These are phyloP conservation scores for Proterorhinus semilunaris DNA, from an alignment of 2,113 vertebrate genomes.

Conservation along the genomic window DNA sequence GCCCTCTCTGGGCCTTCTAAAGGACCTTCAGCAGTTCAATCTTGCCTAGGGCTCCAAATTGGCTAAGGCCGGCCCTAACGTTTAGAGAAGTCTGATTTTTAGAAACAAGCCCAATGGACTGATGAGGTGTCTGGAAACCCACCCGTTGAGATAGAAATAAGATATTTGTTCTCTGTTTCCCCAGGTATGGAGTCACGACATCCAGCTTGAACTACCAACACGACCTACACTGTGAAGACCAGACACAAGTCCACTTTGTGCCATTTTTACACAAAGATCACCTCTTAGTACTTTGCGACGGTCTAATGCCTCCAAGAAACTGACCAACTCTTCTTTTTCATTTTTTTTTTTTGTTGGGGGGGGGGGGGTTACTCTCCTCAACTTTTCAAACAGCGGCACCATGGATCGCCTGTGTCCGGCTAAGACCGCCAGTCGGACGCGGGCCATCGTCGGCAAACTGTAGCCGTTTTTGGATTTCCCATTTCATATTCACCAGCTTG, in stretches of 20 bases:
- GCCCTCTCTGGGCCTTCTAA: too few species aligned
- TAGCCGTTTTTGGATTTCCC: conserved; percentile 60
- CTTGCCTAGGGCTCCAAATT: too few species aligned
- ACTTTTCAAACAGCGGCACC: conserved; percentile 35
- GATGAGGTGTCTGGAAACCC: too few species aligned
- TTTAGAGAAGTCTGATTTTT: too few species aligned
- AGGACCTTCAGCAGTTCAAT: too few species aligned
- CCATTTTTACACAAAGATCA: conserved; percentile 38
- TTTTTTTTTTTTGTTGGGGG: neutral
- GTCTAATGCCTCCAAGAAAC: neutral
- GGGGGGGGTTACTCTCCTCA: conserved; percentile 2
- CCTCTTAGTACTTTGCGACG: conserved; percentile 62
- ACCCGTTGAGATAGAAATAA: neutral
- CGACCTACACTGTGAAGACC: conserved; percentile 21
- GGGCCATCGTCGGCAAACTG: conserved; percentile 69
- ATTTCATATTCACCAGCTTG: conserved; percentile 67
- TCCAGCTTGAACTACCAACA: conserved; percentile 33
- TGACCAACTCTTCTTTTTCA: neutral
- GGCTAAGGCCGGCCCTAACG: too few species aligned
- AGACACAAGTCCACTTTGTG: conserved; percentile 25
- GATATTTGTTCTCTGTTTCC: conserved; percentile 39
- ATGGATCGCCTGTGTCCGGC: conserved; percentile 74
- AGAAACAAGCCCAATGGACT: too few species aligned
- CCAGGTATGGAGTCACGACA: conserved; percentile 76
- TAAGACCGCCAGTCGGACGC: conserved; percentile 81